Evolutionary conservation across 1,140 invertebrate species (phyloP), one percentile per base, ranked within the genome.

Genomic region (Drosophila truncata): DNA sequence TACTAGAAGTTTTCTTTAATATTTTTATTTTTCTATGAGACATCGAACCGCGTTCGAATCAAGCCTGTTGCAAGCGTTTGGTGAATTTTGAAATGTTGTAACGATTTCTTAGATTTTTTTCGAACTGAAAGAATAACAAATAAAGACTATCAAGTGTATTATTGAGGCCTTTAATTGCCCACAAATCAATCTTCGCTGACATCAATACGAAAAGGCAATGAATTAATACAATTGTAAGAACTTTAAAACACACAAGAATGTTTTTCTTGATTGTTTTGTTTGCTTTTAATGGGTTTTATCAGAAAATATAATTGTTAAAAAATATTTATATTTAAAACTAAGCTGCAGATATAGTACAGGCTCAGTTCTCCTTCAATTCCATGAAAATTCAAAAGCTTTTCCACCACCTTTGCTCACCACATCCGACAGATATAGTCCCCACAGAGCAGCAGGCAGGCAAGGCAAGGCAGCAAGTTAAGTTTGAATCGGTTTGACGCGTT

Each of bases 391-490:
- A 37, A 54, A 54, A 18, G 13, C 14, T 10, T 35, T 54, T 54
- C 18, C 50, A 54, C 31, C 46, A 27, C 46, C 10, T 29, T n/a
- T 18, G 27, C 13, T 50, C 25, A 50, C 47, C 47, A 55, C 59
- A 33, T 7, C 4, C 4, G 20, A 18, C 11, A 50, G 25, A 63
- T 18, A 33, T 14, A 13, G 4, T 63, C 65, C 23, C 59, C 66
- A 67, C 47, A 9, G 29, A 66, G 41, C 62, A 23, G 41, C 41
- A 44, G 42, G 42, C 42, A 44, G 18, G n/a, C n/a, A n/a, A n/a
- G n/a, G n/a, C n/a, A n/a, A n/a, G 46, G 39, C 62, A 31, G 46
- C 66, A 69, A 70, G 62, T 44, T 42, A 63, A 35, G 63, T 66
- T 35, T 65, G 62, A 39, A 50, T 66, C 49, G 57, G 61, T 37